A percentile compares a stretch with the other conserved stretches of the same genome.
phyloP scores from a whole-genome alignment of 2,888 invertebrate genomes.

The Gortyna flavago region DNA sequence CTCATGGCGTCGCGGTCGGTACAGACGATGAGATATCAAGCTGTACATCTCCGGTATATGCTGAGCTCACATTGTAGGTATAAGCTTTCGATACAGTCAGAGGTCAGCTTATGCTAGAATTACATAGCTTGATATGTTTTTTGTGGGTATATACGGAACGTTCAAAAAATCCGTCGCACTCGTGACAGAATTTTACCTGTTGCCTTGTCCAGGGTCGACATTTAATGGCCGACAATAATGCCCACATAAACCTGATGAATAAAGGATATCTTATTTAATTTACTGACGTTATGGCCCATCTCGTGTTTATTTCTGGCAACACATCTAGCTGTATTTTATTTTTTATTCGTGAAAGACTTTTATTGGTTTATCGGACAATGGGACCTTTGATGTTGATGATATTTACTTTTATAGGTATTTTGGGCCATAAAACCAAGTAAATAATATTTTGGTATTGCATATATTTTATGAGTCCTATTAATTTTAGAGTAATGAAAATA shows the following conservation, averaged over 20 bases:
- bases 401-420: constrained; percentile 32
- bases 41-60: background rate
- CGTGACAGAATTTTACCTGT: constrained; percentile 48
- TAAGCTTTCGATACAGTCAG: too few species aligned
- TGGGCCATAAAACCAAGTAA: constrained; percentile 20
- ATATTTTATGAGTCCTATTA: background rate
- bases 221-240: constrained; percentile 50
- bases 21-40: background rate
- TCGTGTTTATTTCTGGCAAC: constrained; percentile 41
- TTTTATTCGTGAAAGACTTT: constrained; percentile 42
- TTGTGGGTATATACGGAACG: constrained; percentile 17
- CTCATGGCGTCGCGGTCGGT: background rate
- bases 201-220: constrained; percentile 33
- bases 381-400: constrained; percentile 27
- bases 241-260: constrained; percentile 54
- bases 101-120: background rate
- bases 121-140: too few species aligned
- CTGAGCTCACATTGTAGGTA: background rate
- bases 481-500: background rate
- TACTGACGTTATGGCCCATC: constrained; percentile 46
- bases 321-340: constrained; percentile 1
- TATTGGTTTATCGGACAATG: constrained; percentile 25
- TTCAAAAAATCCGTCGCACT: background rate
- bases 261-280: constrained; percentile 60
- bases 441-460: background rate